phyloP scores from a whole-genome alignment of 2,113 vertebrate species.

The Macroglossus sobrinus region DNA sequence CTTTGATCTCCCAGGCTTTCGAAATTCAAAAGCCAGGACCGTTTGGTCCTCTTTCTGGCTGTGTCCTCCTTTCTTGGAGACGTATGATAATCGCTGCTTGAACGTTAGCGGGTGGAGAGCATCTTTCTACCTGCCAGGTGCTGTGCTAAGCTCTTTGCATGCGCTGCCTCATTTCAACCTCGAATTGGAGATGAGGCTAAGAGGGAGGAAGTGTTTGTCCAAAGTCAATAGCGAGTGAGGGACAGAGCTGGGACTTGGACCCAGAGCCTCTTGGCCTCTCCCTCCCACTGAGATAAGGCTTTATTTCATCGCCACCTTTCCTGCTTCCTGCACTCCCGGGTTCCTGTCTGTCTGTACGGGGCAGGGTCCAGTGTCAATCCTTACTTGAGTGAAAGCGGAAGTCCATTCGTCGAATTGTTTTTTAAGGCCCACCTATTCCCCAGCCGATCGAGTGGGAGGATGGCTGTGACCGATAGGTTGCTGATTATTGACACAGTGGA shows the following conservation, averaged over 20 bases:
- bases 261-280: fast-evolving
- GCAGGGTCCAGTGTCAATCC: no score
- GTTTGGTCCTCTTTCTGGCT: background rate
- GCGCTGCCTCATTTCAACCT: background rate
- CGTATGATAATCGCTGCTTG: background rate
- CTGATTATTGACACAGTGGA: fast-evolving
- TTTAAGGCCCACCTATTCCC: background rate
- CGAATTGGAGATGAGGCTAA: background rate
- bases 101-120: background rate
- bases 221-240: background rate
- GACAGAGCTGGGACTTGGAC: background rate
- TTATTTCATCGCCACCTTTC: fast-evolving
- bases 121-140: background rate
- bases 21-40: background rate
- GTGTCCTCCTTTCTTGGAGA: background rate
- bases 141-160: background rate
- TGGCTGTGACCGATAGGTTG: background rate
- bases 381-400: background rate
- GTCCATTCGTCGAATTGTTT: background rate
- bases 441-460: background rate
- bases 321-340: fast-evolving
- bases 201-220: background rate
- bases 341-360: fast-evolving
- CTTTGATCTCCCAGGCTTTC: background rate
- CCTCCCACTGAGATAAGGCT: background rate